phyloP scores from a whole-genome alignment of 2,888 invertebrate genomes.

The Eristalis pertinax region DNA sequence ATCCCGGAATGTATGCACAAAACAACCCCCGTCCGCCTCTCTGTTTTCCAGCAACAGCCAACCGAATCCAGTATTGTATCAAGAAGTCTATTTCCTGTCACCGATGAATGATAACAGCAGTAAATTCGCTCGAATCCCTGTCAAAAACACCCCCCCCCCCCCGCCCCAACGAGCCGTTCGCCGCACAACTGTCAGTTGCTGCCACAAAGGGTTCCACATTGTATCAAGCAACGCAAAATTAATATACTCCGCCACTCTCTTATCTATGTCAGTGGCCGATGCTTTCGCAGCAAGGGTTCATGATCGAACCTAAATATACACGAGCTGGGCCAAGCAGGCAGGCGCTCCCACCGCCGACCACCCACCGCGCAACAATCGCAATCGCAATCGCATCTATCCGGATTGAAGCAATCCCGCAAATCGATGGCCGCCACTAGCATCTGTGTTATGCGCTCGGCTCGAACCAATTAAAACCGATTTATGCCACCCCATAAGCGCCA shows the following conservation, averaged over 20 bases:
- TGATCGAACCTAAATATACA: neutral
- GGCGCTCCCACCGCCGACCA: neutral
- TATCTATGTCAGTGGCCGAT: constrained; percentile 34
- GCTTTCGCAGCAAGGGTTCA: constrained; percentile 20
- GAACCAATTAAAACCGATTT: constrained; percentile 68
- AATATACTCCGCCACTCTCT: constrained; percentile 32
- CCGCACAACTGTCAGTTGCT: too few relatives aligned
- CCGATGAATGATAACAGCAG: neutral
- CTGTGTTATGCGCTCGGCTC: constrained; percentile 30
- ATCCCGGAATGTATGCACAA: neutral
- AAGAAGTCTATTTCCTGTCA: neutral
- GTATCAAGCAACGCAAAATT: constrained; percentile 14
- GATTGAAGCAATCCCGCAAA: constrained; percentile 37
- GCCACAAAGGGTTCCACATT: neutral
- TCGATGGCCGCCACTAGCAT: constrained; percentile 49
- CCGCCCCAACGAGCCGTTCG: neutral
- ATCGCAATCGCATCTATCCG: neutral
- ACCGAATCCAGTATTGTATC: neutral
- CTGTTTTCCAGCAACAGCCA: too few relatives aligned
- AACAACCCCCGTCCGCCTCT: neutral
- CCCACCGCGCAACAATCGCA: too few relatives aligned
- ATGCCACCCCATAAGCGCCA: constrained; percentile 30
- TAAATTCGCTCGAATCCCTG: neutral
- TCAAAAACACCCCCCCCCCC: neutral
- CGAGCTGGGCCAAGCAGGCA: neutral